These are phyloP conservation scores for Xiphophorus couchianus DNA, from an alignment of 2,113 vertebrate genomes.

Conservation along the genomic window DNA sequence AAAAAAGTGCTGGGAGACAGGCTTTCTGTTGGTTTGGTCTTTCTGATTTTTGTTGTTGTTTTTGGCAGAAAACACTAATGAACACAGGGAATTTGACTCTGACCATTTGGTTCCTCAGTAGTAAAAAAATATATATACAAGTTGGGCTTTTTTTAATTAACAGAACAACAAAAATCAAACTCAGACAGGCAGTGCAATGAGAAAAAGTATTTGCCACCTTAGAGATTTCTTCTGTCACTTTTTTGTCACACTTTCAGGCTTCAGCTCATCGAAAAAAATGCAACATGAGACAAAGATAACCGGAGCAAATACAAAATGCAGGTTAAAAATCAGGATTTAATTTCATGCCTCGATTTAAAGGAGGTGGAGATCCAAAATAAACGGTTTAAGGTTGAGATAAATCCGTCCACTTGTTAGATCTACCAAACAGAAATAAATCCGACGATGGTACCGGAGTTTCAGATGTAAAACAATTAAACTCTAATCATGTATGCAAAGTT, in stretches of 20 bases:
- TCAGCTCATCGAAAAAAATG: background rate
- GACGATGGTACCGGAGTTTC: too few species aligned
- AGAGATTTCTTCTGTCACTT: background rate
- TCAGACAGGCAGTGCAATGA: background rate
- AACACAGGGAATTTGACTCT: background rate
- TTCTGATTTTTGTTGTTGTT: background rate
- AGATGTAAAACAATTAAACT: too few species aligned
- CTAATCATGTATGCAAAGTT: too few species aligned
- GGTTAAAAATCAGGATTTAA: background rate
- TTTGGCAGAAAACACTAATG: background rate
- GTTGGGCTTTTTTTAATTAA: background rate
- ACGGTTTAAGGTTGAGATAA: too few species aligned
- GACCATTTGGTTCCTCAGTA: background rate
- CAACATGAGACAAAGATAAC: background rate
- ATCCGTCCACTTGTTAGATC: too few species aligned
- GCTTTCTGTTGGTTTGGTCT: background rate
- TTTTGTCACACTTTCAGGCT: background rate
- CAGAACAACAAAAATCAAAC: background rate
- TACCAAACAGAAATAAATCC: too few species aligned
- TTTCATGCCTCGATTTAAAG: background rate
- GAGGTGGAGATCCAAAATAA: too few species aligned
- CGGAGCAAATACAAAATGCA: background rate
- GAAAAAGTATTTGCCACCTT: background rate
- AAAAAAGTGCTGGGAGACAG: background rate
- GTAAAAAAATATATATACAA: background rate